A percentile compares a stretch with the other conserved stretches of the same genome.
These are phyloP conservation scores for Aplocera efformata DNA, from an alignment of 2,888 invertebrate genomes.

Conservation along the genomic window DNA sequence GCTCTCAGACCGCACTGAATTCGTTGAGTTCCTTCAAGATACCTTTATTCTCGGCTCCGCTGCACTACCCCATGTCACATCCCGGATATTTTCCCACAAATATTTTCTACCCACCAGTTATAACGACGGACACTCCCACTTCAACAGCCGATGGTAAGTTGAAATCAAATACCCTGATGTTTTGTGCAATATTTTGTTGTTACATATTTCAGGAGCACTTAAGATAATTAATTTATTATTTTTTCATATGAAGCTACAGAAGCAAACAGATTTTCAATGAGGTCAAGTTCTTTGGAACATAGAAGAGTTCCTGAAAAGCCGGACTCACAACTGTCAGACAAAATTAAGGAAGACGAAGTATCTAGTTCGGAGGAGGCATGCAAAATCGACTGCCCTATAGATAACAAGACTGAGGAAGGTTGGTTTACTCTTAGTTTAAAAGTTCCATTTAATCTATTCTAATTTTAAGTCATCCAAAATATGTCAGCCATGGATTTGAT, in stretches of 20 bases:
- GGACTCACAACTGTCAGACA: conserved; percentile 57
- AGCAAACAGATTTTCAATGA: conserved; percentile 20
- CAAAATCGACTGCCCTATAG: conserved; percentile 36
- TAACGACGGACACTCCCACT: conserved; percentile 48
- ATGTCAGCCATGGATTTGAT: too few species aligned
- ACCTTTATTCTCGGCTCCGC: conserved; percentile 57
- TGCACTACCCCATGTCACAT: conserved; percentile 61
- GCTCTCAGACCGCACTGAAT: conserved; percentile 38
- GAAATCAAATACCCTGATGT: neutral
- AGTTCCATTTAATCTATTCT: too few species aligned
- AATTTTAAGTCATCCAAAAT: too few species aligned
- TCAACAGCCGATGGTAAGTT: conserved; percentile 51
- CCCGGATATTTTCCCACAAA: conserved; percentile 69
- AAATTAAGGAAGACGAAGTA: conserved; percentile 86
- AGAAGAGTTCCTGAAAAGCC: conserved; percentile 49
- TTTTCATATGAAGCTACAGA: too few species aligned
- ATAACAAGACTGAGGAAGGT: conserved; percentile 36
- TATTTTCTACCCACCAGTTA: conserved; percentile 62
- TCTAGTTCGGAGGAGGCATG: conserved; percentile 86
- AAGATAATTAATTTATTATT: too few species aligned
- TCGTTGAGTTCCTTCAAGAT: conserved; percentile 60
- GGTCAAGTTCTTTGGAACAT: conserved; percentile 33
- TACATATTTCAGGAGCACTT: too few species aligned
- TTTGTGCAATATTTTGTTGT: too few species aligned
- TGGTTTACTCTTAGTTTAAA: conserved; percentile 14